Conservation (phyloP, 2,888 invertebrate genomes). For the Philopedon plagiatum region DNA sequence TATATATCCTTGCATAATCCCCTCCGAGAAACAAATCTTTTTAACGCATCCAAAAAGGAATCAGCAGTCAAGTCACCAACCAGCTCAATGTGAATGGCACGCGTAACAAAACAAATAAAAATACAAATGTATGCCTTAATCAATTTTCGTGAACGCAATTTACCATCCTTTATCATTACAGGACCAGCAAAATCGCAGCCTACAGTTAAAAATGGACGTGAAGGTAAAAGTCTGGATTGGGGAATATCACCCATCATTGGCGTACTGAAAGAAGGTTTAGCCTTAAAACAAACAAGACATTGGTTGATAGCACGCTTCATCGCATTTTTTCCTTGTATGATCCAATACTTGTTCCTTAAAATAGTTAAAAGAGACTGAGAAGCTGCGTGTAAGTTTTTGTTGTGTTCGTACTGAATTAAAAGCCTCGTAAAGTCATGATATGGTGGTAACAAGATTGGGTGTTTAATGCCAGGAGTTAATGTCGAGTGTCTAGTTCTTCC, state of each 20-base stretch:
- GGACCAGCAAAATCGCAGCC: conserved; percentile 21
- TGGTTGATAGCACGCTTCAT: conserved; percentile 25
- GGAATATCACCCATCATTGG: conserved; percentile 50
- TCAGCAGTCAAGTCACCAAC: not conserved
- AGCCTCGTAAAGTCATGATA: conserved; percentile 29
- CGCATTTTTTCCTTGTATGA: conserved; percentile 34
- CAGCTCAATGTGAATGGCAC: conserved; percentile 4
- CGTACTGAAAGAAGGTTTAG: conserved; percentile 23
- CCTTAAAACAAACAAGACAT: conserved; percentile 47
- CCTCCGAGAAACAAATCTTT: not conserved
- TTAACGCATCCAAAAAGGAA: conserved; percentile 10
- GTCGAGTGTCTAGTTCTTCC: conserved; percentile 30
- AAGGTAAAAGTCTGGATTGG: conserved; percentile 25
- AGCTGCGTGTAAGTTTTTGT: conserved; percentile 48
- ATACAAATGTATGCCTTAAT: conserved; percentile 20
- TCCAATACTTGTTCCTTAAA: conserved; percentile 49
- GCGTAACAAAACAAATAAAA: conserved; percentile 4
- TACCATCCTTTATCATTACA: conserved; percentile 13
- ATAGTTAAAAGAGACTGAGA: conserved; percentile 32
- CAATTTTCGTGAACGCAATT: not conserved
- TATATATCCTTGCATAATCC: not conserved
- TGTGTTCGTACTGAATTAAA: conserved; percentile 42
- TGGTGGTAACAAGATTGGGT: conserved; percentile 29
- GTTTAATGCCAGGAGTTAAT: conserved; percentile 23
- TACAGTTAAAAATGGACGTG: conserved; percentile 1